Conservation (phyloP, 2,797 vertebrate species). For the Heterohyrax brucei region DNA sequence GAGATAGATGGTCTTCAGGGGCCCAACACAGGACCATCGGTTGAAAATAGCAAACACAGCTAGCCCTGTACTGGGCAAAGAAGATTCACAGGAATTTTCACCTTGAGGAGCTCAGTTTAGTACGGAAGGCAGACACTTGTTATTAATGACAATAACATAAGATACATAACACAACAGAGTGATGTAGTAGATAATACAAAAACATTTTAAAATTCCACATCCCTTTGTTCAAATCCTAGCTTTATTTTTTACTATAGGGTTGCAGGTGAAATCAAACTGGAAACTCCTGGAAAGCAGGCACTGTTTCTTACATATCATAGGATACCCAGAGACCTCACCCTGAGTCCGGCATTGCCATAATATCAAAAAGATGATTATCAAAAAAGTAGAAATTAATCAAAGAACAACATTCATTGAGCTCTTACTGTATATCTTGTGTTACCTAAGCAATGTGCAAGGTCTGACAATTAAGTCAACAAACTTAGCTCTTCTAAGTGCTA, state of each 20-base stretch:
- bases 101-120: constrained; percentile 17
- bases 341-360: background rate
- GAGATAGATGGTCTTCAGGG: background rate
- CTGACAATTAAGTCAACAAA: too few relatives aligned
- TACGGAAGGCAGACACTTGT: constrained; percentile 19
- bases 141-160: background rate
- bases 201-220: constrained; percentile 32
- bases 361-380: constrained; percentile 42
- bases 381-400: constrained; percentile 46
- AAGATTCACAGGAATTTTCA: background rate
- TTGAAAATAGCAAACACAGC: constrained; percentile 18
- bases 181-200: background rate
- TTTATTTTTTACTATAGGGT: constrained; percentile 13
- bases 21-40: background rate
- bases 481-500: too few relatives aligned
- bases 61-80: background rate
- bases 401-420: constrained; percentile 51
- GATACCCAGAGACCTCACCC: background rate
- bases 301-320: background rate
- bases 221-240: background rate
- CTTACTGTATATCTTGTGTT: constrained; percentile 10
- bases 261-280: background rate
- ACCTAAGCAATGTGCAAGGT: too few relatives aligned
- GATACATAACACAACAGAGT: background rate
- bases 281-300: background rate